These are phyloP conservation scores for Apocrypta bakeri DNA, from an alignment of 1,140 invertebrate species.

Conservation along the genomic window DNA sequence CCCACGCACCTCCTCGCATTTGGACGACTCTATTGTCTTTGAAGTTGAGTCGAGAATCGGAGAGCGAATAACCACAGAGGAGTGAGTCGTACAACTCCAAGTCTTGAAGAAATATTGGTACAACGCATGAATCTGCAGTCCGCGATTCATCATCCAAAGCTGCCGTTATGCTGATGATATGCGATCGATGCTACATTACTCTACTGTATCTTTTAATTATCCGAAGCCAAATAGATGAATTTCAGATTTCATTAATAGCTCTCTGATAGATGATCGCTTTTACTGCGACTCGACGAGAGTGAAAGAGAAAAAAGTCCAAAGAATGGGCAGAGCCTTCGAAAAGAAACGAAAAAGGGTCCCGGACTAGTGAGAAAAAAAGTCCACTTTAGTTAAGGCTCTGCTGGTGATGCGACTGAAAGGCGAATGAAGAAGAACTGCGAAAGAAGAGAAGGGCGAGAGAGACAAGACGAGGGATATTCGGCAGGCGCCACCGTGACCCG, in stretches of 20 bases:
- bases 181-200: too few relatives aligned
- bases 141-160: not conserved
- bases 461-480: constrained; percentile 1
- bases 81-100: not conserved
- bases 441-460: constrained; percentile 1
- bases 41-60: not conserved
- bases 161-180: not conserved
- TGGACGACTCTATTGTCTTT: constrained; percentile 65
- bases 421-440: not conserved
- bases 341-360: not conserved
- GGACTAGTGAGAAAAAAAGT: not conserved
- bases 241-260: not conserved
- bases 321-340: not conserved
- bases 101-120: constrained; percentile 21
- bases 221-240: not conserved
- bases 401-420: not conserved
- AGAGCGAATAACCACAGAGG: constrained; percentile 8
- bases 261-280: not conserved
- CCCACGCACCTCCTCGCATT: constrained; percentile 60
- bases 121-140: not conserved
- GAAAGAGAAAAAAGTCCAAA: not conserved
- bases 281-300: not conserved
- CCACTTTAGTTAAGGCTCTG: not conserved
- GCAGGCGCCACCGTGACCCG: not conserved
- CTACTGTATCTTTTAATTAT: not conserved